Evolutionary conservation across 1,140 invertebrate genomes (phyloP).

Genomic region (Archegozetes longisetosus): DNA sequence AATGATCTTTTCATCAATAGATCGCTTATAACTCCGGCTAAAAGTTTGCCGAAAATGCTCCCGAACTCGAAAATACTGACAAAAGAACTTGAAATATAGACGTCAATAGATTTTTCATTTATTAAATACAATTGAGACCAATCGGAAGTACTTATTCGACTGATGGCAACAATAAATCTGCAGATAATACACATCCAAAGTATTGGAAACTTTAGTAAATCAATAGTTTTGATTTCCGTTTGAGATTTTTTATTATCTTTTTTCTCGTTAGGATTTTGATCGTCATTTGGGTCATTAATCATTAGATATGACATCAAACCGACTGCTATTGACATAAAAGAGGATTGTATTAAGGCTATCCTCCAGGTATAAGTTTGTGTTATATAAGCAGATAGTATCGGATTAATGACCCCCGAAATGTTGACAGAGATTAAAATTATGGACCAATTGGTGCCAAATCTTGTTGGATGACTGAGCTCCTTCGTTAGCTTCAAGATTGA

Average conservation of each 20-base stretch:
- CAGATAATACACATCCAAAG: background rate
- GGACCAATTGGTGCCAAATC: slow-evolving; percentile 12
- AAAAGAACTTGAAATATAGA: background rate
- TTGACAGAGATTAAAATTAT: slow-evolving; percentile 4
- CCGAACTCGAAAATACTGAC: background rate
- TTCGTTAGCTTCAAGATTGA: background rate
- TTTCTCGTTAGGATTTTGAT: background rate
- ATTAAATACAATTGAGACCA: slow-evolving; percentile 4
- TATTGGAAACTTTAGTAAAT: background rate
- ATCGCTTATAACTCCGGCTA: slow-evolving; percentile 1
- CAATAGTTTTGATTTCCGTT: background rate
- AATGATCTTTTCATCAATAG: background rate
- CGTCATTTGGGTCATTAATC: background rate
- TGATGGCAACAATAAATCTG: background rate
- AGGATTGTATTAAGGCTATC: background rate
- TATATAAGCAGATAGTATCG: background rate
- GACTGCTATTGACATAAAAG: background rate
- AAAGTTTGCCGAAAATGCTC: slow-evolving; percentile 7
- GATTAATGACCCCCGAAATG: background rate
- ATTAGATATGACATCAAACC: background rate
- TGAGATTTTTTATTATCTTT: background rate
- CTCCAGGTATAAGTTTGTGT: background rate
- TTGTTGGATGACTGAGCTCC: background rate
- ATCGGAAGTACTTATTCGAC: background rate
- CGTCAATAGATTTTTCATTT: background rate